Base-by-base conservation (phyloP, 2,113 vertebrate species). In the Ia io region DNA sequence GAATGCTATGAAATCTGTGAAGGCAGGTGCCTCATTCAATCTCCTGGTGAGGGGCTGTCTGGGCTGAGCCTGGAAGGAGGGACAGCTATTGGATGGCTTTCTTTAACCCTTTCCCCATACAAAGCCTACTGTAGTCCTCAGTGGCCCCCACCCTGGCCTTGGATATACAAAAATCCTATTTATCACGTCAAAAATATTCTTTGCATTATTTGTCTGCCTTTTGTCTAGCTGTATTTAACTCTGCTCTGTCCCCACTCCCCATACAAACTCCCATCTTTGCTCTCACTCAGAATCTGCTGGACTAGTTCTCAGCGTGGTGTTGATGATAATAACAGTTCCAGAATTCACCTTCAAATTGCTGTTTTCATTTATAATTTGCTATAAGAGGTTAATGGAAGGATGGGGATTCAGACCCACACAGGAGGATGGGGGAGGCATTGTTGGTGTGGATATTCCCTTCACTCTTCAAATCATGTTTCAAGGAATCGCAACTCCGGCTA, bases 291-390 rank as follows among this genome's bases (percentile, higher is more conserved):
- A 14, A 47, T 56, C 90, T 76, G 6, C 18, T 61, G 30, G 40
- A 25, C 65, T 92, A 84, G 6, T 82, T 91, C 32, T 93, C 40
- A 88, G 90, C 11, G 30, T 91, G 67, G n/a, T 74, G 25, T 74
- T 93, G 77, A 84, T 91, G 74, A 79, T 89, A 69, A 70, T 61
- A 78, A 82, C 25, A 59, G 37, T 67, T 71, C 37, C 42, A 90
- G 79, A 82, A 25, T 77, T 93, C 18, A 77, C 56, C 56, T 14
- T 85, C 9, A 23, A 76, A 80, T 53, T 93, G 35, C 22, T 84
- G 32, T 73, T 94, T 92, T 49, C 28, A 84, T 78, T 74, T n/a
- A 28, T 90, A 47, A 20, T 93, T 92, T 95, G 37, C 35, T 69
- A 53, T 84, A 80, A 47, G 25, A 56, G 37, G 83, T 77, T 82